Base-by-base conservation (phyloP, 2,113 vertebrate species). In the Nesoenas mayeri region DNA sequence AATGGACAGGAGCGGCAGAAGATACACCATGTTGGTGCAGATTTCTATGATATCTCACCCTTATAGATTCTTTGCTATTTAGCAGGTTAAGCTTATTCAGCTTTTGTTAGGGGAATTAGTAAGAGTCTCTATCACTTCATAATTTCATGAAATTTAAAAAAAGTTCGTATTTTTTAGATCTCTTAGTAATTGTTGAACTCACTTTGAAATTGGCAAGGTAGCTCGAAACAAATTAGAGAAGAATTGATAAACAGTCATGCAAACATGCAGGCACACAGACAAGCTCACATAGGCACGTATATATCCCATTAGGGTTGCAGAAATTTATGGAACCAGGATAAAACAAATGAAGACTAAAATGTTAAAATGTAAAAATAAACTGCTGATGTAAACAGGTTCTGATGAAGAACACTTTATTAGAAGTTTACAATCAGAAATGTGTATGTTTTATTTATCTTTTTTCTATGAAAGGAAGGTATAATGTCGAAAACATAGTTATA, bases 201-300 rank as follows among this genome's bases (percentile, higher is more conserved):
- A 21, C 5, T 67, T 67, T 47, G 20, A 78, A 88, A 71, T 51
- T 42, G 69, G 12, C 11, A 61, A 65, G 24, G 17, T 11, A 14
- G 9, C 20, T 73, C 10, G 9, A 50, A 71, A 40, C 1, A 24
- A 28, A 40, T 77, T 66, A 58, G 78, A 40, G 26, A 60, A 56
- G 26, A 62, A 54, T 11, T 32, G 20, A 2, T 10, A 62, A 40
- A 22, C 4, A 31, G 36, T 57, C 11, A 4, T 22, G 9, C 7
- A 85, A 38, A 56, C 7, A 12, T 25, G 6, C 16, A 50, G 40
- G n/a, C 17, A 66, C 12, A 34, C 2, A 22, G 24, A 42, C 3
- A 62, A 69, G 11, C 4, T 26, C 19, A 28, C 1, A 0, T 8
- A 56, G 21, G 8, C 10, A 20, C 0, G 0, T 22, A 16, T 1